Evolutionary conservation across 1,140 invertebrate species (phyloP), one percentile per base, ranked within the genome.

Genomic region (Andricus grossulariae): DNA sequence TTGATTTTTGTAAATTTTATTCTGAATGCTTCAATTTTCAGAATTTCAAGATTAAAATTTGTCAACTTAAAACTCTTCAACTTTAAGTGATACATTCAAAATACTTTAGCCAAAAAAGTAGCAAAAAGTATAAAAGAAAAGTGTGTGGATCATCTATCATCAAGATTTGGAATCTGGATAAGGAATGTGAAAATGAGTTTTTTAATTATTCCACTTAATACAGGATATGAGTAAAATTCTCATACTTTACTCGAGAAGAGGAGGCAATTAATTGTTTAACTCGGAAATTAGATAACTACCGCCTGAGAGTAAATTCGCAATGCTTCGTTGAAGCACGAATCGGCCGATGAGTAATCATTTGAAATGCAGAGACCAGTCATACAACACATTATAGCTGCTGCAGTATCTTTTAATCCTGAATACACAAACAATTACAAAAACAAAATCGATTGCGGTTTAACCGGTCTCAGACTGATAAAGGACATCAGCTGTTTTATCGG

Each of bases 151-250:
- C 25, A 32, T 32, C 25, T 3, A 32, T 32, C 25, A 32, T 15
- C 25, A 45, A 25, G 49, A 54, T 75, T 18, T 50, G 5, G 60
- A 73, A 16, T 19, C 21, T 18, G 18, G 66, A 45, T 45, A 10
- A 45, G 7, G 7, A 45, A 54, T 25, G 50, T 60, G 72, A 52
- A 72, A 75, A 50, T 16, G 21, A 32, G n/a, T 51, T 74, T 39
- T 32, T 16, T 25, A 25, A 75, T 39, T 16, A 19, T 11, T n/a
- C 21, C 6, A 45, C 11, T 51, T 50, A 50, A 51, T 3, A 49
- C 54, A 74, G 60, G 39, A 60, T 74, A 39, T 74, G 25, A n/a
- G 60, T 45, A 66, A 21, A 21, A 66, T 66, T 74, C 73, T 74
- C 15, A 57, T 57, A 32, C 55, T 74, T 57, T 45, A n/a, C 54